Evolutionary conservation across 2,797 vertebrate genomes (phyloP).

Genomic region (Halcyon smyrnensis): DNA sequence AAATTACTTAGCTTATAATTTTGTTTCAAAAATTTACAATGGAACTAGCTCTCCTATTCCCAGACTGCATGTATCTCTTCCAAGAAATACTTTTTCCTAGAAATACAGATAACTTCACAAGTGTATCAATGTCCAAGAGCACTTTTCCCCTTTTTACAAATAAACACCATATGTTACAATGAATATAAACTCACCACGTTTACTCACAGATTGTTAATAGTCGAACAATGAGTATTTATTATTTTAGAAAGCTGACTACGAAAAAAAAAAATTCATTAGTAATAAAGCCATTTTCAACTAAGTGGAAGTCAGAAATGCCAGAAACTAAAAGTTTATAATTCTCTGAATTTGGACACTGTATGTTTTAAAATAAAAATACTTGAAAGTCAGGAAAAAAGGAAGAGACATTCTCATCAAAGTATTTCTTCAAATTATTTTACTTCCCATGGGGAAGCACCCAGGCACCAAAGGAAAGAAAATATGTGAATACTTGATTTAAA

Average conservation of each 20-base stretch:
- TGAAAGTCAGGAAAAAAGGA: not conserved
- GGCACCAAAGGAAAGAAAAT: not conserved
- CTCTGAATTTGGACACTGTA: not conserved
- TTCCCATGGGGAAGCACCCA: not conserved
- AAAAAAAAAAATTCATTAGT: conserved; percentile 20
- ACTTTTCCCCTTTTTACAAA: conserved; percentile 46
- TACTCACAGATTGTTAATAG: conserved; percentile 60
- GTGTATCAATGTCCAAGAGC: not conserved
- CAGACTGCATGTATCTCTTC: not conserved
- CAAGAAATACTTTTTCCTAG: not conserved
- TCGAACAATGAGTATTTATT: conserved; percentile 65
- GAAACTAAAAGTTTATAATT: not conserved
- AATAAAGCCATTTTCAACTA: not conserved
- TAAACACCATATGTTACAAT: conserved; percentile 36
- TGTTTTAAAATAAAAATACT: not conserved
- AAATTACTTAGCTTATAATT: not conserved
- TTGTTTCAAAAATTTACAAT: not conserved
- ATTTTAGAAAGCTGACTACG: conserved; percentile 48
- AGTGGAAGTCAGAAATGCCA: not conserved
- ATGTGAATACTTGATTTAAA: not conserved
- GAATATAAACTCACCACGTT: conserved; percentile 31
- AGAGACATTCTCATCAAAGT: not conserved
- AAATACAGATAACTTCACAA: not conserved
- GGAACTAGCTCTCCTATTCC: not conserved
- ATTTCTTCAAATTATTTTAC: not conserved